phyloP scores from a whole-genome alignment of 2,888 invertebrate genomes.

The Aphrophora alni region DNA sequence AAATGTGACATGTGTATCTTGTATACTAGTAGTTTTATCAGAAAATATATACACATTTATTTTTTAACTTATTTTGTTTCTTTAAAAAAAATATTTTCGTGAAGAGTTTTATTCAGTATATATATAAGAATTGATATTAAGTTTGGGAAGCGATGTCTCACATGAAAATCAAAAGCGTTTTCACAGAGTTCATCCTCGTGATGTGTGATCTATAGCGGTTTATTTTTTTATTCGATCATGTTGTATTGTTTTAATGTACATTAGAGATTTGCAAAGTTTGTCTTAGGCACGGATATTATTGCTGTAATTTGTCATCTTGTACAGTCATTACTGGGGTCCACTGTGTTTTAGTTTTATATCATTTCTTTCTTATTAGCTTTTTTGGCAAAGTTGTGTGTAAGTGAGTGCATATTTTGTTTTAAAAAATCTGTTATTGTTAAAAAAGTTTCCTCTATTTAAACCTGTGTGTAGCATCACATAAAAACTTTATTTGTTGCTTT shows the following conservation, averaged over 20 bases:
- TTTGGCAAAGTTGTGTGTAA: background rate
- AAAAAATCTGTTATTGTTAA: background rate
- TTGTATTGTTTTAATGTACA: slow-evolving; percentile 26
- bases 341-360: background rate
- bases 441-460: background rate
- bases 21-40: slow-evolving; percentile 1
- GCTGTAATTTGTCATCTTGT: background rate
- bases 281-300: background rate
- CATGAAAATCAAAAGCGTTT: slow-evolving; percentile 18
- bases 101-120: slow-evolving; percentile 2
- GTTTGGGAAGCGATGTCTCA: slow-evolving; percentile 26
- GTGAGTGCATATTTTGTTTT: background rate
- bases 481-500: slow-evolving; percentile 32
- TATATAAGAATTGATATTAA: background rate
- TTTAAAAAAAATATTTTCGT: background rate
- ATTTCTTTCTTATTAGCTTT: background rate
- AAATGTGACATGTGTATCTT: slow-evolving; percentile 6
- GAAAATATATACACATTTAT: slow-evolving; percentile 9
- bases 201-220: background rate
- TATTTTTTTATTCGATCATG: background rate
- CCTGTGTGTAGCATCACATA: slow-evolving; percentile 14
- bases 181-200: slow-evolving; percentile 25
- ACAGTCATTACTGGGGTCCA: slow-evolving; percentile 2
- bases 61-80: background rate
- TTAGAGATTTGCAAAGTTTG: background rate